These are phyloP conservation scores for Fulica atra DNA, from an alignment of 2,113 vertebrate genomes.

Conservation along the genomic window DNA sequence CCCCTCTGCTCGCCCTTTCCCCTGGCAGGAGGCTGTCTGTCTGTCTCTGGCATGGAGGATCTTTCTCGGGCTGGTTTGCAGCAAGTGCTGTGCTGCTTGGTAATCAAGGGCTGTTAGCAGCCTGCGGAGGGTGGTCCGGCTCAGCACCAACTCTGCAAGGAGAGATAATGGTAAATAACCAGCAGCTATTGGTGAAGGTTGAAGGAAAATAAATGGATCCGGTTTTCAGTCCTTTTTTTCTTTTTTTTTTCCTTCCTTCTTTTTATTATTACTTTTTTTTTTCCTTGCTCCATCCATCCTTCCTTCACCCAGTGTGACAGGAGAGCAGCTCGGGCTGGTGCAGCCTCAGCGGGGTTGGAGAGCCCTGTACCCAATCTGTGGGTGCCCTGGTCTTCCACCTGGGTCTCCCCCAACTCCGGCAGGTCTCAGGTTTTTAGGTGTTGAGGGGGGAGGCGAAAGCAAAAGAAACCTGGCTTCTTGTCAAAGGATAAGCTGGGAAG, in stretches of 20 bases:
- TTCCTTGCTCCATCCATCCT: neutral
- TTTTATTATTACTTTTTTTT: neutral
- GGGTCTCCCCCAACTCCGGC: neutral
- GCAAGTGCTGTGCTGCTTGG: neutral
- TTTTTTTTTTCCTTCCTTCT: neutral
- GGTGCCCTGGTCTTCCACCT: neutral
- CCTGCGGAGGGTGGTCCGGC: neutral
- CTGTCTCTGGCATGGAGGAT: neutral
- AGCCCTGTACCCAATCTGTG: neutral
- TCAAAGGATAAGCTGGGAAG: neutral
- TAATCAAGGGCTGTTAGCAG: slow-evolving; percentile 33
- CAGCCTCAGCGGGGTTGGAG: neutral
- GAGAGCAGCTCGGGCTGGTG: neutral
- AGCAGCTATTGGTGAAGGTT: slow-evolving; percentile 31
- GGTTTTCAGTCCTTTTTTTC: neutral
- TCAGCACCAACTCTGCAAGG: neutral
- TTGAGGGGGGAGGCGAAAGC: neutral
- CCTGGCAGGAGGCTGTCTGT: neutral
- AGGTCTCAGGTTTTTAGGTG: neutral
- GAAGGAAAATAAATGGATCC: slow-evolving; percentile 25
- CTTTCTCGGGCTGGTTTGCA: neutral
- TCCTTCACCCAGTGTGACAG: neutral
- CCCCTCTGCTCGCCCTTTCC: neutral
- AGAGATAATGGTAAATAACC: slow-evolving; percentile 55
- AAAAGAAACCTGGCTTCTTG: neutral